Evolutionary conservation across 2,113 vertebrate species (phyloP), one percentile per base, ranked within the genome.

Genomic region (Thalassoma bifasciatum): DNA sequence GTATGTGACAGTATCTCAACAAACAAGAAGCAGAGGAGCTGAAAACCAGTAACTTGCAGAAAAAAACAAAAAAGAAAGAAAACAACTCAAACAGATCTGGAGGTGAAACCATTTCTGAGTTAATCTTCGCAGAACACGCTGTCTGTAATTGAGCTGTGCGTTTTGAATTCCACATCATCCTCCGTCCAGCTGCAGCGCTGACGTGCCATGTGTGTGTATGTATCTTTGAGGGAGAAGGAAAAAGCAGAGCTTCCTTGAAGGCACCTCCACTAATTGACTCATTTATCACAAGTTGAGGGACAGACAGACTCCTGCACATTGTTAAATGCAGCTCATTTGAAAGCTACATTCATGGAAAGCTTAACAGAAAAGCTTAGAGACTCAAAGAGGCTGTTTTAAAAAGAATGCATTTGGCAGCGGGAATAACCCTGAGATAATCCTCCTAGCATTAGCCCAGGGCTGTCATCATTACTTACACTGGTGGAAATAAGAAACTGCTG

Each of bases 191-290:
- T 26, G 23, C 53, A 22, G 54, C 54, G 50, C 46, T 58, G 36
- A 52, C 71, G 42, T 49, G 23, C n/a, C 4, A 17, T 19, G 3
- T 66, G 46, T 64, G 37, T 58, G 37, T 3, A 13, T 24, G 30
- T 61, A 26, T 64, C 37, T 44, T n/a, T 2, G 52, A 22, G 21
- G 40, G 22, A 42, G 14, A 52, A 34, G 36, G 69, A 8, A 37
- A 53, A 70, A 13, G 62, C 6, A 37, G 51, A 59, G 26, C 44
- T 56, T 81, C 71, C 66, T 86, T 26, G 14, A 63, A 84, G 86
- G 77, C 66, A 65, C 50, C 66, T 60, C 22, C 49, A 57, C 82
- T 91, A 90, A 92, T 89, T 87, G 84, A 86, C 69, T 86, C 79
- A 74, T 86, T 89, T 75, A 76, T 88, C 73, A 84, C 74, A 77